phyloP scores from a whole-genome alignment of 2,888 invertebrate genomes.

The Drosophila melanosoma region DNA sequence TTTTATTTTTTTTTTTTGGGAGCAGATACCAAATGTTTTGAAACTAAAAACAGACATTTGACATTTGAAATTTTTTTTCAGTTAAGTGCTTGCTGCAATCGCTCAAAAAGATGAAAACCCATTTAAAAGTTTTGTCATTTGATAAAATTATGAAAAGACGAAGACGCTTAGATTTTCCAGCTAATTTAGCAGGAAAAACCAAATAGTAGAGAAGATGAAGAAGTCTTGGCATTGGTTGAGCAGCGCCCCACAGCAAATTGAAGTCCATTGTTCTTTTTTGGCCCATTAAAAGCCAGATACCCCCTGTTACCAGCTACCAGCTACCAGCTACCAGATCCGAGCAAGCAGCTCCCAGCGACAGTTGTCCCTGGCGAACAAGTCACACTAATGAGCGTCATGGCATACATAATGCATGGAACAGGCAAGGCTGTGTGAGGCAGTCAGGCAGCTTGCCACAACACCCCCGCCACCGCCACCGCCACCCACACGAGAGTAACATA shows the following conservation, averaged over 20 bases:
- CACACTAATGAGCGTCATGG: slow-evolving; percentile 75
- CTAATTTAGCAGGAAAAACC: slow-evolving; percentile 48
- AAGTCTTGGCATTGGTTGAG: slow-evolving; percentile 37
- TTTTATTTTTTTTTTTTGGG: not conserved
- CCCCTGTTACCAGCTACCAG: slow-evolving; percentile 1
- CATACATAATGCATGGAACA: slow-evolving; percentile 71
- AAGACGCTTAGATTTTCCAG: slow-evolving; percentile 52
- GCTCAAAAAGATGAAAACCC: slow-evolving; percentile 61
- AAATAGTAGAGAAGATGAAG: not conserved
- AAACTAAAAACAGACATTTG: slow-evolving; percentile 54
- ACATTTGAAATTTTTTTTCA: slow-evolving; percentile 51
- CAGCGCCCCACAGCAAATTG: slow-evolving; percentile 57
- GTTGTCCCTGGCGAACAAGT: slow-evolving; percentile 38
- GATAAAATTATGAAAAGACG: slow-evolving; percentile 51
- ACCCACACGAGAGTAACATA: slow-evolving; percentile 64
- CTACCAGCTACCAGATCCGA: not conserved
- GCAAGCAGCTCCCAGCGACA: not conserved
- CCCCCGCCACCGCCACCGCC: slow-evolving; percentile 17
- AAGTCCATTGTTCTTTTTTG: slow-evolving; percentile 73
- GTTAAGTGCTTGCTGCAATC: slow-evolving; percentile 73
- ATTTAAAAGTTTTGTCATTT: slow-evolving; percentile 75
- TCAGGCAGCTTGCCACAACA: slow-evolving; percentile 17
- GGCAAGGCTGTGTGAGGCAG: not conserved
- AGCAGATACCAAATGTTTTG: slow-evolving; percentile 4
- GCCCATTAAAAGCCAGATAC: slow-evolving; percentile 50